Conservation (phyloP, 2,113 vertebrate species). For the Pycnonotus jocosus region DNA sequence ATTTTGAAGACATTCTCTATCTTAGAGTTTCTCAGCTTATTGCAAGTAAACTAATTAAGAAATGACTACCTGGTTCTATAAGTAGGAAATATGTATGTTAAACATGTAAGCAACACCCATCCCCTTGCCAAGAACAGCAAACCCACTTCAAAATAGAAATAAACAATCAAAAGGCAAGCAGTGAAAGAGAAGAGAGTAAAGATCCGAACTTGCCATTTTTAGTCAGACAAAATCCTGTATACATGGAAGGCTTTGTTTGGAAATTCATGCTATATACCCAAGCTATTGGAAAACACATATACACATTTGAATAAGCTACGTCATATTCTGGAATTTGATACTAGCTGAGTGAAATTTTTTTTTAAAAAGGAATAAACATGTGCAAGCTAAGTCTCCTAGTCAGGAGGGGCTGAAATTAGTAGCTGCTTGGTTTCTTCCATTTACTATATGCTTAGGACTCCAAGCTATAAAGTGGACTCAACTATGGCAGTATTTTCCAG, state of each 20-base stretch:
- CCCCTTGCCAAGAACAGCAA: accelerated
- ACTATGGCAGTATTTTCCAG: neutral
- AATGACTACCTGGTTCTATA: neutral
- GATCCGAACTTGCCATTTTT: neutral
- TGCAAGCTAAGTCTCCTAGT: neutral
- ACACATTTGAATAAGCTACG: neutral
- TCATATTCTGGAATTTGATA: neutral
- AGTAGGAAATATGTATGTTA: neutral
- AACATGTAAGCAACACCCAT: neutral
- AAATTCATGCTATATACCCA: neutral
- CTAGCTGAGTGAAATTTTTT: neutral
- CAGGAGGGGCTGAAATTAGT: neutral
- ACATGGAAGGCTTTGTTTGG: neutral
- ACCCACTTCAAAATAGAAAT: neutral
- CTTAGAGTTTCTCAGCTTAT: neutral
- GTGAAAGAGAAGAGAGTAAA: neutral
- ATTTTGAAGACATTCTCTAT: neutral
- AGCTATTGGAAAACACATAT: neutral
- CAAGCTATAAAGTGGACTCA: neutral
- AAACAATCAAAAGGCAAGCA: neutral
- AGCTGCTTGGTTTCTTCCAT: neutral
- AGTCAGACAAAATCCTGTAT: neutral
- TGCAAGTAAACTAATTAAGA: neutral
- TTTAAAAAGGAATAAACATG: no score
- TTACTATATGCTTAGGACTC: neutral